Conservation (phyloP, 2,113 vertebrate genomes). For the Dasyornis broadbenti region DNA sequence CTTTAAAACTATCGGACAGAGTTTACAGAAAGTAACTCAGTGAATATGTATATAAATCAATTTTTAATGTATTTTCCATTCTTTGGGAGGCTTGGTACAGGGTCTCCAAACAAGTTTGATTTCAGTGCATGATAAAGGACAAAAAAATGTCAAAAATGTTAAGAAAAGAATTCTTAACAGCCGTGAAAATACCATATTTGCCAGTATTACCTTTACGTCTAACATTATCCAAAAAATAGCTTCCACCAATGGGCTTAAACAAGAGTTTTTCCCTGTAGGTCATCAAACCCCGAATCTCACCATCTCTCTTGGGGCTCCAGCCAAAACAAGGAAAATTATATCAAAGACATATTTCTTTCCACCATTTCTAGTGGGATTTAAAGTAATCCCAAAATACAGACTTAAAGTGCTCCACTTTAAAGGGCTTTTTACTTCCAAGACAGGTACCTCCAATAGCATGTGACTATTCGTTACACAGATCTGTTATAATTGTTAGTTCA, state of each 20-base stretch:
- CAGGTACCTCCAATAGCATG: neutral
- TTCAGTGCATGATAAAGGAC: neutral
- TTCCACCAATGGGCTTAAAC: neutral
- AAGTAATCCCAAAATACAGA: neutral
- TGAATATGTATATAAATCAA: neutral
- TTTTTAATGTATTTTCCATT: conserved; percentile 14
- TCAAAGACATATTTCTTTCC: neutral
- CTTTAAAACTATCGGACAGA: neutral
- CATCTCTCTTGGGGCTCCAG: neutral
- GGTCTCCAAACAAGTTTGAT: neutral
- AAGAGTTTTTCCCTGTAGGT: neutral
- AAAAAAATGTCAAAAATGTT: neutral
- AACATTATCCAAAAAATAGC: neutral
- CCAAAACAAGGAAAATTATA: neutral
- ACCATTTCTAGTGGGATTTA: neutral
- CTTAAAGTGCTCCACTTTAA: neutral
- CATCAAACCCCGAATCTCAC: neutral
- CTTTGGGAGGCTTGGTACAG: neutral
- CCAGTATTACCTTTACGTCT: neutral
- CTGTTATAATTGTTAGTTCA: neutral
- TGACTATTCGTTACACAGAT: neutral
- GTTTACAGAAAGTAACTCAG: neutral
- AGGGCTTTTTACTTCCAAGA: neutral
- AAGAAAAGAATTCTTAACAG: neutral
- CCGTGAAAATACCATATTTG: neutral